Base-by-base conservation (phyloP, 1,140 invertebrate genomes). In the Drosophila malerkotliana region DNA sequence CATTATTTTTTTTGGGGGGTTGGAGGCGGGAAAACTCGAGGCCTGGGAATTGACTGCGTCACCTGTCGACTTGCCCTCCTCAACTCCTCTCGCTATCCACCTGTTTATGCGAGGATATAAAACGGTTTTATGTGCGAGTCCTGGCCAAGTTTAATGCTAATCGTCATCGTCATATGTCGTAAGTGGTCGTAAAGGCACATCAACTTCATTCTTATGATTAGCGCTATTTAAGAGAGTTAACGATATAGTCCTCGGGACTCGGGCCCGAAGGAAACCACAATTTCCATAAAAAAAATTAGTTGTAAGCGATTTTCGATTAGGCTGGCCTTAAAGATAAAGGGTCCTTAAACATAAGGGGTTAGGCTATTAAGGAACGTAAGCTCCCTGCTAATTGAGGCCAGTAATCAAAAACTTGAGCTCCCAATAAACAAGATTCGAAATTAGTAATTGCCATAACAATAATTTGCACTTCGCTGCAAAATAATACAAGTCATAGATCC, bases 271-370 rank as follows among this genome's bases (percentile, higher is more conserved):
- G 37, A 47, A 48, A 54, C 48, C 48, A 63, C 68, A 67, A 80
- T 85, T 82, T 79, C 56, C 79, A 88, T 82, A 82, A 82, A 82
- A 72, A 72, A 76, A 82, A 78, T 82, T 79, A 64, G 78, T 72
- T 79, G 58, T 34, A 69, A 72, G 59, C 62, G 56, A 76, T 75
- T 87, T 72, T 81, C 67, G 59, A 18, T 45, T 21, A 10, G 4
- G n/a, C 10, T 14, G 39, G n/a, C 32, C 0, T 15, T 41, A 2
- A n/a, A 41, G 39, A 41, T 41, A 10, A 32, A 7, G 1, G 5
- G 26, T 28, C 6, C 5, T 28, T 6, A 28, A 5, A 28, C 26
- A 7, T 28, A 6, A 28, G 6, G 26, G 26, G 26, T 28, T 28
- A 5, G 26, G 26, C 7, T 6, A 28, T 28, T 28, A 28, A 7